Evolutionary conservation across 1,140 invertebrate species (phyloP).

Genomic region (Drosophila albomicans): DNA sequence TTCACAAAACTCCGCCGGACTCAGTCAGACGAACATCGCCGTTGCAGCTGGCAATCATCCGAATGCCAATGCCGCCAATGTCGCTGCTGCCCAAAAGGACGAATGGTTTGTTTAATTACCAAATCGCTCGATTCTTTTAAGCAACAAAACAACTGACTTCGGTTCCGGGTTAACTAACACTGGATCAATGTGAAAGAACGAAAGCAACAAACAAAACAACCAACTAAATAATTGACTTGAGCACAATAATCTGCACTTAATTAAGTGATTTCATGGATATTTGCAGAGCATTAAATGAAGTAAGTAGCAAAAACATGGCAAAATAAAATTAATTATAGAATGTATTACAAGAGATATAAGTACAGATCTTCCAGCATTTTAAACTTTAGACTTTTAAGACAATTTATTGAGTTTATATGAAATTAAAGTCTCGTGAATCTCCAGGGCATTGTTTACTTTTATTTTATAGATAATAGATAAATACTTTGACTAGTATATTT

Average conservation of each 20-base stretch:
- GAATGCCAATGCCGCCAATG: slow-evolving; percentile 80
- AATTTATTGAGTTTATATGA: too few relatives aligned
- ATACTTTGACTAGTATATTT: too few relatives aligned
- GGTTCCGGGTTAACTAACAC: slow-evolving; percentile 7
- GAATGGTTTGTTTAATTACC: slow-evolving; percentile 89
- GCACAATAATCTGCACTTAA: slow-evolving; percentile 83
- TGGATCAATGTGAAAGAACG: slow-evolving; percentile 48
- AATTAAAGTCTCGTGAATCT: too few relatives aligned
- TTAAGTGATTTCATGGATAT: slow-evolving; percentile 82
- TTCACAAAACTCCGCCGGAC: slow-evolving; percentile 76
- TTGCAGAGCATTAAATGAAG: slow-evolving; percentile 85
- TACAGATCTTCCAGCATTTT: too few relatives aligned
- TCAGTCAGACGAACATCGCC: slow-evolving; percentile 77
- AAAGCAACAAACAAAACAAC: slow-evolving; percentile 41
- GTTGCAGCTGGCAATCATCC: slow-evolving; percentile 71
- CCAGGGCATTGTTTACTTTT: too few relatives aligned
- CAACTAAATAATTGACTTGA: slow-evolving; percentile 70
- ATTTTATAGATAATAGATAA: too few relatives aligned
- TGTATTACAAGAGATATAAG: too few relatives aligned
- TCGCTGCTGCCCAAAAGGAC: slow-evolving; percentile 87
- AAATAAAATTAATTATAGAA: too few relatives aligned
- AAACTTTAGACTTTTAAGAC: too few relatives aligned
- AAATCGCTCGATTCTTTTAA: not conserved
- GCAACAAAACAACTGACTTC: slow-evolving; percentile 6
- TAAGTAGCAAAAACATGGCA: slow-evolving; percentile 39